These are phyloP conservation scores for Melanotaenia nigrans DNA, from an alignment of 2,797 vertebrate species.

Conservation along the genomic window DNA sequence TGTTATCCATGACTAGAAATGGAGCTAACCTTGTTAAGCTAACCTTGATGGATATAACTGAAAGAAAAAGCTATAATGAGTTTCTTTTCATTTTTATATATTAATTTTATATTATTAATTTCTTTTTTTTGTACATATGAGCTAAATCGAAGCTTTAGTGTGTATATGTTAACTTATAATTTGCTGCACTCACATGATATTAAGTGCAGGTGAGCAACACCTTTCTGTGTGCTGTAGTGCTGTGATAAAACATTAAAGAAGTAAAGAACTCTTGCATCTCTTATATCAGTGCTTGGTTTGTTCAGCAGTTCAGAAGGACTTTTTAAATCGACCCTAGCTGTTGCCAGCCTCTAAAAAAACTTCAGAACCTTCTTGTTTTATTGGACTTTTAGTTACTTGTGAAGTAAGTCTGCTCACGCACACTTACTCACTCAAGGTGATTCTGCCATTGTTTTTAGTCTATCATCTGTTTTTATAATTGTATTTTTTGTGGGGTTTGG, in stretches of 20 bases:
- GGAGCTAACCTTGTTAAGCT: background rate
- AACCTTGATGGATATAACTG: background rate
- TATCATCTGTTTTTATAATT: constrained; percentile 1
- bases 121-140: background rate
- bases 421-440: background rate
- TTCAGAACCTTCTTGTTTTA: background rate
- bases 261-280: no score
- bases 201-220: background rate
- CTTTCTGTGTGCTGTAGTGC: background rate
- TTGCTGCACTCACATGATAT: background rate
- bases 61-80: no score
- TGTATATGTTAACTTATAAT: constrained; percentile 10
- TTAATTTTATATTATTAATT: no score
- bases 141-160: background rate
- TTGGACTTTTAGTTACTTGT: background rate
- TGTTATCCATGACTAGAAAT: constrained; percentile 2
- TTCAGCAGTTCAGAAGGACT: background rate
- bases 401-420: background rate
- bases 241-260: background rate
- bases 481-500: constrained; percentile 18
- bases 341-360: background rate
- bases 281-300: no score
- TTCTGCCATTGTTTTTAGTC: background rate
- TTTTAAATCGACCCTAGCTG: background rate
- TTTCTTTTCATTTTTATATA: background rate